Evolutionary conservation across 2,797 vertebrate genomes (phyloP), one percentile per base, ranked within the genome.

Genomic region (Mus spretus): DNA sequence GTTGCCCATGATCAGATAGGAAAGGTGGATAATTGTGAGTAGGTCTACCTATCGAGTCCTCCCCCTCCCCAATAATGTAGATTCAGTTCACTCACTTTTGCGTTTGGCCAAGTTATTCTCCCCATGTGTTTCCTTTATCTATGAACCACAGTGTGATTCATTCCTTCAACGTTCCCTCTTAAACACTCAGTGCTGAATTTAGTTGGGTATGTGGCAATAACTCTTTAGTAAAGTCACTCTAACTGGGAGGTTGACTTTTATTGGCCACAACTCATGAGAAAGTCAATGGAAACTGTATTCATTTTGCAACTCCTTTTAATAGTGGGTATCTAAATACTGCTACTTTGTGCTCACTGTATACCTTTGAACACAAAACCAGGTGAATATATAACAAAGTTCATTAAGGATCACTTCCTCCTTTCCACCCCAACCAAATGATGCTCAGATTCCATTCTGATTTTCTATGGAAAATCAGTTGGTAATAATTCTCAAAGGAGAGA

Each of bases 401-500:
- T 34, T 92, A n/a, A 92, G 67, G 20, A 59, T 94, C 80, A 24
- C 13, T 53, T 93, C 34, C 53, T 37, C 50, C 28, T 24, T 44
- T 44, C 37, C 34, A 57, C 24, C 14, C 4, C 44, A 34, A 53
- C 11, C 40, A 19, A 92, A 22, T 70, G 89, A 85, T 90, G 44
- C 65, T 74, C 53, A 89, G 57, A 53, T 89, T 63, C 28, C 44
- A 20, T 94, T 90, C 31, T 90, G 0, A 28, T 22, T 92, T 93
- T 70, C 31, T n/a, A 11, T 85, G 89, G 90, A 85, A 95, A 83
- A 63, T 85, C 55, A 84, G 53, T 91, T 96, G 81, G 31, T 95
- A 31, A 74, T 93, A 34, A 74, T 96, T 97, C 74, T 96, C 57
- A 87, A 90, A 94, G 82, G 37, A 61, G 78, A 80, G 57, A 44